Conservation (phyloP, 2,797 vertebrate species). For the Chaetophractus vellerosus region DNA sequence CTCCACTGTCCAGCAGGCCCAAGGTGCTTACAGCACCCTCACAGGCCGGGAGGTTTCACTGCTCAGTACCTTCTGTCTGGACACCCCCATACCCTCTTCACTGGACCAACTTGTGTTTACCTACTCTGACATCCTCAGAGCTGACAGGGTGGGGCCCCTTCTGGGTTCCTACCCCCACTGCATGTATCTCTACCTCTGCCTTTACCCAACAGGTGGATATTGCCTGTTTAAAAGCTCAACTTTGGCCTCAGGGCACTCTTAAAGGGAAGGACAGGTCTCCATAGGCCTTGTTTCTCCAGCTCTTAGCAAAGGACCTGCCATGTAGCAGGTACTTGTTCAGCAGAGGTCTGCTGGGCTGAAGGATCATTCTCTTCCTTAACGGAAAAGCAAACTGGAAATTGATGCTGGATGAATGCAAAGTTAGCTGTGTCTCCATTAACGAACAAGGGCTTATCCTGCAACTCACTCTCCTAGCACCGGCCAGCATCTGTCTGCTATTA, state of each 20-base stretch:
- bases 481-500: not conserved
- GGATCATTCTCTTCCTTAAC: not conserved
- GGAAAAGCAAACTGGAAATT: not conserved
- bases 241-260: too few relatives aligned
- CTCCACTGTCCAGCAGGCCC: not conserved
- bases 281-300: not conserved
- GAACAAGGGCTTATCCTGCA: not conserved
- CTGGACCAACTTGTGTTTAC: too few relatives aligned
- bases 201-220: not conserved
- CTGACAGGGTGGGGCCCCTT: fast-evolving
- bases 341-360: not conserved
- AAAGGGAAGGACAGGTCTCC: not conserved
- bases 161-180: not conserved
- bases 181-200: not conserved
- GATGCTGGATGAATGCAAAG: not conserved
- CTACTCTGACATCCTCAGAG: not conserved
- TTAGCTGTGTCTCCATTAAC: not conserved
- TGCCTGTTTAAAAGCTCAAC: not conserved
- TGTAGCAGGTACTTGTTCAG: not conserved
- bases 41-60: not conserved
- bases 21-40: not conserved
- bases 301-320: not conserved
- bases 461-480: not conserved
- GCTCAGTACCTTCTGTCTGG: not conserved
- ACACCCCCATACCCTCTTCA: not conserved